Base-by-base conservation (phyloP, 2,797 vertebrate species). In the Cyclura pinguis region DNA sequence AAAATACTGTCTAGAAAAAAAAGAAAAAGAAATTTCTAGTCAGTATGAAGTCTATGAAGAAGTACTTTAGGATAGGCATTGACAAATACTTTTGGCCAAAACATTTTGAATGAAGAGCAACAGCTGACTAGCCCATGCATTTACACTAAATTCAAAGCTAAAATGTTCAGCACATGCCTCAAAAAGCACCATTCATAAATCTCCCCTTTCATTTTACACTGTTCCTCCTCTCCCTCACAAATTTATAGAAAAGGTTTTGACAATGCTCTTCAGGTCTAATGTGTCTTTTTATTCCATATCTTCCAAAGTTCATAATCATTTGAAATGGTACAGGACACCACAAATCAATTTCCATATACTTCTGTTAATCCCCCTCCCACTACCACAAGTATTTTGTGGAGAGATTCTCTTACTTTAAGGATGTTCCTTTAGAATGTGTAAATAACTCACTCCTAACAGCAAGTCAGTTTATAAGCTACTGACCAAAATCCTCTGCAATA, bases 41-140 rank as follows among this genome's bases (percentile, higher is more conserved):
- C 73, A 42, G 18, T 52, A 18, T 85, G 27, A 84, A 69, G 32
- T 84, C 73, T 42, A 47, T 22, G 38, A 87, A 78, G 38, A 18
- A 69, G 8, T 10, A 47, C 74, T 47, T 87, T n/a, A 62, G 38
- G 8, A 24, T 78, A 18, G n/a, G 29, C 27, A 50, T 38, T 29
- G 27, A 29, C 67, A 69, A 32, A 62, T 16, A 62, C 24, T 78
- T 62, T n/a, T 47, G 55, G 4, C 9, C 18, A 29, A 50, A 2
- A 18, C 29, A 10, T 38, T 83, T 4, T 0, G 59, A 76, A 1
- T 50, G 32, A 59, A 62, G 84, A 76, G 57, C 0, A 84, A 88
- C 89, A 93, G 74, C 62, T 93, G 32, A 86, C 88, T 78, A 14
- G 5, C 62, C 13, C 62, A 80, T 42, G 10, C 18, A 64, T 32